A percentile compares a stretch with the other conserved stretches of the same genome.
Conservation (phyloP, 2,888 invertebrate species). For the Xylota segnis region DNA sequence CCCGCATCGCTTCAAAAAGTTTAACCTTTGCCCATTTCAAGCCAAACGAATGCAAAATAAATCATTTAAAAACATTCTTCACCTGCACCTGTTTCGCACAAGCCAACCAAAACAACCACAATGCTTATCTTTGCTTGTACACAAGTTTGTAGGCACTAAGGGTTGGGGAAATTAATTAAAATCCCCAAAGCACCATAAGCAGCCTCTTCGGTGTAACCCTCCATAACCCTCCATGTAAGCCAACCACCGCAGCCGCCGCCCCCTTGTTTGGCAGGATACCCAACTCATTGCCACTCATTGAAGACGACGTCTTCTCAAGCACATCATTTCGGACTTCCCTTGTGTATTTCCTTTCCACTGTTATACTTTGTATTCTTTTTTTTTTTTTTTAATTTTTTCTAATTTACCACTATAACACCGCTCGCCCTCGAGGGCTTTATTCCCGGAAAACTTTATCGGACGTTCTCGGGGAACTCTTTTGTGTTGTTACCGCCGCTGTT, state of each 20-base stretch:
- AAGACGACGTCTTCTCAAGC: constrained; percentile 69
- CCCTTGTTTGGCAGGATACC: constrained; percentile 43
- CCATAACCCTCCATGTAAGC: constrained; percentile 29
- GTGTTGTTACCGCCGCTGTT: constrained; percentile 67
- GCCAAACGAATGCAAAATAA: constrained; percentile 65
- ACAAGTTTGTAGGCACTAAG: constrained; percentile 57
- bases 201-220: constrained; percentile 58
- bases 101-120: constrained; percentile 50
- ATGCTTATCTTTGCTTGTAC: constrained; percentile 67
- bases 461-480: constrained; percentile 49
- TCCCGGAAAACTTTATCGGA: constrained; percentile 50
- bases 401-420: constrained; percentile 62
- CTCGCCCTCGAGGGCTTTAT: constrained; percentile 42
- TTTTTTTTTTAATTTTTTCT: constrained; percentile 60
- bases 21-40: constrained; percentile 57
- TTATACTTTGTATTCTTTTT: constrained; percentile 31
- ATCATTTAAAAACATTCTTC: constrained; percentile 71
- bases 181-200: constrained; percentile 74
- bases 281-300: constrained; percentile 72
- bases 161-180: constrained; percentile 70
- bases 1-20: not conserved
- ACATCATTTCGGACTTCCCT: constrained; percentile 73
- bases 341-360: constrained; percentile 31
- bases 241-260: not conserved
- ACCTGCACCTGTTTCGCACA: constrained; percentile 64